These are phyloP conservation scores for Bathynomus jamesi DNA, from an alignment of 1,140 invertebrate genomes.

Conservation along the genomic window DNA sequence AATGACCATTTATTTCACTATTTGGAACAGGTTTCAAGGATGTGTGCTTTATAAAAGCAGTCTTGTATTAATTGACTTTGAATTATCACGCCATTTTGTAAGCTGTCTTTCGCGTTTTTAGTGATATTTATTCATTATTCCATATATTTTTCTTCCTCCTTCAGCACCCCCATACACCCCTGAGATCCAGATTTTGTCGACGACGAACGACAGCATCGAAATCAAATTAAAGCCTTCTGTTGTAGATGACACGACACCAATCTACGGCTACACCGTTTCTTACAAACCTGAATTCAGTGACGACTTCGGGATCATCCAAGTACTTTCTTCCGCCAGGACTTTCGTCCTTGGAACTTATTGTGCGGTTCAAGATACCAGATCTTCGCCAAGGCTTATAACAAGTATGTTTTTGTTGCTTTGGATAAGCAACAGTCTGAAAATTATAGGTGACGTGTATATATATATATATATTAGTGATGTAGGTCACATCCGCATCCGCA, in stretches of 20 bases:
- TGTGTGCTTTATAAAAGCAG: too few relatives aligned
- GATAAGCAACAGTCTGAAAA: too few relatives aligned
- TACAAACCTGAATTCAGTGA: constrained; percentile 89
- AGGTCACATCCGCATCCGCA: too few relatives aligned
- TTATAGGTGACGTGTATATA: too few relatives aligned
- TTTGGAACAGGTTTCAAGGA: too few relatives aligned
- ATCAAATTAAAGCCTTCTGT: constrained; percentile 66
- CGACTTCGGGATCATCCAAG: too few relatives aligned
- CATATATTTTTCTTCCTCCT: constrained; percentile 42
- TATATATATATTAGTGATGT: too few relatives aligned
- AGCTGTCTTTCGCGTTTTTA: neutral
- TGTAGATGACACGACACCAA: constrained; percentile 58
- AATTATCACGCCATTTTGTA: neutral
- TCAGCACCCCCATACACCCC: constrained; percentile 76
- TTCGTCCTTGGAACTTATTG: constrained; percentile 72
- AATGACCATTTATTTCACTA: too few relatives aligned
- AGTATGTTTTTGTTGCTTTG: constrained; percentile 49
- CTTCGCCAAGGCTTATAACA: constrained; percentile 82
- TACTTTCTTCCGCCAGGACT: constrained; percentile 57
- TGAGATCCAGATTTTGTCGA: constrained; percentile 65
- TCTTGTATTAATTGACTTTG: neutral
- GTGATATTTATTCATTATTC: constrained; percentile 15
- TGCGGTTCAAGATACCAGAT: constrained; percentile 87
- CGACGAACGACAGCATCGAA: constrained; percentile 71
- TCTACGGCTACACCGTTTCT: constrained; percentile 78